These are phyloP conservation scores for Cliona cf. orientalis DNA, from an alignment of 37 sponge, comb jelly and placozoan species.

Conservation along the genomic window DNA sequence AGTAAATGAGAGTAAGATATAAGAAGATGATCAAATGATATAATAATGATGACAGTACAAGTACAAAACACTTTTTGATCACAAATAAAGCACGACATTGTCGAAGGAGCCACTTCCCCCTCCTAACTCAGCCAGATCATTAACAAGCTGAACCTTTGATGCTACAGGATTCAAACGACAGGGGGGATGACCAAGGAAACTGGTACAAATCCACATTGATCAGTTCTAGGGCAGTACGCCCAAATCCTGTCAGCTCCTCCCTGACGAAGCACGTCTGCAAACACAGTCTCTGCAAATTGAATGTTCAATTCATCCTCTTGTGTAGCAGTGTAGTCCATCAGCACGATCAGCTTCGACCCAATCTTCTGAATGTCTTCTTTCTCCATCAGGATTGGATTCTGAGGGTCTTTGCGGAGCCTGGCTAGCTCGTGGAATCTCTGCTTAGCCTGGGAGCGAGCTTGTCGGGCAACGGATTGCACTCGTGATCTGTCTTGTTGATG, in stretches of 20 bases:
- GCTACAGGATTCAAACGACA: constrained; percentile 44
- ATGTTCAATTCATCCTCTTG: constrained; percentile 72
- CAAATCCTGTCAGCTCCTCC: constrained; percentile 72
- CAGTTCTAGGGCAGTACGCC: constrained; percentile 74
- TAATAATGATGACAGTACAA: too few relatives aligned
- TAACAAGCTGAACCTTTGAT: too few relatives aligned
- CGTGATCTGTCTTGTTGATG: constrained; percentile 43
- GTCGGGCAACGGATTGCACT: constrained; percentile 31
- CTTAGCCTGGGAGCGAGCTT: constrained; percentile 62
- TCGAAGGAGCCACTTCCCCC: too few relatives aligned
- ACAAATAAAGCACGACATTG: too few relatives aligned
- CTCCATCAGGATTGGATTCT: constrained; percentile 64
- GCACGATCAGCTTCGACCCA: constrained; percentile 74
- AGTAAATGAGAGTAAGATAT: too few relatives aligned
- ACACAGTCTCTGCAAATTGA: constrained; percentile 65
- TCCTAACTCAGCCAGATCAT: too few relatives aligned
- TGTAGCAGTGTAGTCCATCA: constrained; percentile 76
- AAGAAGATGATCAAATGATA: too few relatives aligned
- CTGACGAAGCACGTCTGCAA: constrained; percentile 78
- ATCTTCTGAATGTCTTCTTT: constrained; percentile 79
- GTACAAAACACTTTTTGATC: too few relatives aligned
- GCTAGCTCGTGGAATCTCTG: constrained; percentile 80
- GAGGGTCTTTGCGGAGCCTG: constrained; percentile 37
- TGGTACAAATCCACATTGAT: constrained; percentile 73
- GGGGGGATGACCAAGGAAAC: constrained; percentile 75